Conservation (phyloP, 2,113 vertebrate genomes). For the Cyanistes caeruleus region DNA sequence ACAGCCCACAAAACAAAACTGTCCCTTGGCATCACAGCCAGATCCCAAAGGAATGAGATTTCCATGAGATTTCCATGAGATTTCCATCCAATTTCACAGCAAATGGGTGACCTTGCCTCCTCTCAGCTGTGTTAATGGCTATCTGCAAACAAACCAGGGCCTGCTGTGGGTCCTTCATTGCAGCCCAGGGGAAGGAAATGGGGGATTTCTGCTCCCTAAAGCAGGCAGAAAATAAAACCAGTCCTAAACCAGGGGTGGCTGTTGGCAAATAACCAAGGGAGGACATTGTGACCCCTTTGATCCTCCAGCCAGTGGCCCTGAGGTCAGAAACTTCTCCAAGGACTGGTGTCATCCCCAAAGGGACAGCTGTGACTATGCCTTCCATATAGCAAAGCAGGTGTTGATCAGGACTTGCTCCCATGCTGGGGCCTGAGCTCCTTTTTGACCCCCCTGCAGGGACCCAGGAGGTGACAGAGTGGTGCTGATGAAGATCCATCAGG, state of each 20-base stretch:
- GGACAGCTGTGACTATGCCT: not conserved
- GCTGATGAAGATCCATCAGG: conserved; percentile 23
- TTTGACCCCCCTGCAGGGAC: not conserved
- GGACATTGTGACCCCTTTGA: not conserved
- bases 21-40: not conserved
- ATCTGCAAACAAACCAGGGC: not conserved
- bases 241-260: not conserved
- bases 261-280: not conserved
- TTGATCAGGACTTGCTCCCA: not conserved
- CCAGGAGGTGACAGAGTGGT: not conserved
- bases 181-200: fast-evolving
- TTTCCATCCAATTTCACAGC: not conserved
- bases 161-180: not conserved
- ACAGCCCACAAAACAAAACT: not conserved
- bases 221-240: not conserved
- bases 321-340: not conserved
- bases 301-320: not conserved
- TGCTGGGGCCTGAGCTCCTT: not conserved
- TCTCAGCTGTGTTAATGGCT: not conserved
- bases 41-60: not conserved
- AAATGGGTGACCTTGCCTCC: not conserved
- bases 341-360: not conserved
- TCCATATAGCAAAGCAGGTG: fast-evolving
- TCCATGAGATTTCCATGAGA: not conserved
- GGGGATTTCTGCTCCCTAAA: not conserved